These are phyloP conservation scores for Pomatostomus ruficeps DNA, from an alignment of 2,113 vertebrate genomes.

Conservation along the genomic window DNA sequence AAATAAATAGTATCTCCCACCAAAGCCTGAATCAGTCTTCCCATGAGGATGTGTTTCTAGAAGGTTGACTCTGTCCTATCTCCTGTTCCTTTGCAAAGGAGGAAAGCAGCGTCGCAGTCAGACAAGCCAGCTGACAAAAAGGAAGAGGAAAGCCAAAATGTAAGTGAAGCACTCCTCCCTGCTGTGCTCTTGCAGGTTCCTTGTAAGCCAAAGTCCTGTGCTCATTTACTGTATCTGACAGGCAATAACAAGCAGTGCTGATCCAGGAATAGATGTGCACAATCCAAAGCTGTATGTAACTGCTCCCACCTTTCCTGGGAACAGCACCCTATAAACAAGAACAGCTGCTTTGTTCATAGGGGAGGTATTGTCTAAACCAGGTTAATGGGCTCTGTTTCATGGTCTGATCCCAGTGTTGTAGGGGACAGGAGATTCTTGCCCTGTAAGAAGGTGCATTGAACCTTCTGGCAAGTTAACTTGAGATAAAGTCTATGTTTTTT, in stretches of 20 bases:
- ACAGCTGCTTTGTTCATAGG: neutral
- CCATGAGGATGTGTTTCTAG: neutral
- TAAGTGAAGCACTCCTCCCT: slow-evolving; percentile 70
- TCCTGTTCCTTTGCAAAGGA: slow-evolving; percentile 72
- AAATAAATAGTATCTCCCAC: neutral
- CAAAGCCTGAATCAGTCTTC: neutral
- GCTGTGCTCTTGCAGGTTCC: neutral
- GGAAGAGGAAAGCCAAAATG: slow-evolving; percentile 91
- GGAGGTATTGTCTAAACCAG: neutral
- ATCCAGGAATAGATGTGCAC: neutral
- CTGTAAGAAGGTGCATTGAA: neutral
- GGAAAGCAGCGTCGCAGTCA: slow-evolving; percentile 94
- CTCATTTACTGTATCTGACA: neutral
- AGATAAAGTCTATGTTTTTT: neutral
- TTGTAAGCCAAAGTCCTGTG: neutral
- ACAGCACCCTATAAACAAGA: neutral
- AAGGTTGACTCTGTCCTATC: neutral
- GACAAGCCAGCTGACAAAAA: slow-evolving; percentile 90
- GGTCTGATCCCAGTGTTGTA: neutral
- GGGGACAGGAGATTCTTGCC: neutral
- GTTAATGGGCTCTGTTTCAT: neutral
- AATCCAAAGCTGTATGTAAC: neutral
- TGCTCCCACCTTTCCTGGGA: neutral
- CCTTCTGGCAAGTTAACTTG: neutral
- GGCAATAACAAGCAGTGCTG: neutral